Evolutionary conservation across 2,888 invertebrate genomes (phyloP).

Genomic region (Drosophila anomalata): DNA sequence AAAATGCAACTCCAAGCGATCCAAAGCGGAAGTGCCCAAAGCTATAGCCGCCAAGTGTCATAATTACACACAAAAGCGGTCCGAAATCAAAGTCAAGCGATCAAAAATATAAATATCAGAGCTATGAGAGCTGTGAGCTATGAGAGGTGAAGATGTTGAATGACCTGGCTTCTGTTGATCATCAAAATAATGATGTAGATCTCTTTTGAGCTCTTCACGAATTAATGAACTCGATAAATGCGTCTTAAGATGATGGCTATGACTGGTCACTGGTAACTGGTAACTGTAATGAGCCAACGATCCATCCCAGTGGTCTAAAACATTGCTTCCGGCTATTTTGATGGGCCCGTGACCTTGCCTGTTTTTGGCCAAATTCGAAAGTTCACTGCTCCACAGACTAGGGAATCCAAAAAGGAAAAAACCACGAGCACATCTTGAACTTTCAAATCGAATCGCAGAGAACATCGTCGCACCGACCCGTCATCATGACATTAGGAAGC

Average conservation of each 20-base stretch:
- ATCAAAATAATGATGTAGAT: constrained; percentile 33
- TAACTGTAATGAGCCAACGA: constrained; percentile 40
- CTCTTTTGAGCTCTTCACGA: constrained; percentile 46
- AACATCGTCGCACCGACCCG: constrained; percentile 33
- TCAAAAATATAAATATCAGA: constrained; percentile 36
- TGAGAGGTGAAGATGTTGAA: constrained; percentile 17
- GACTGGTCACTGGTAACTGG: constrained; percentile 29
- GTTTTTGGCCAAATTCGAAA: constrained; percentile 42
- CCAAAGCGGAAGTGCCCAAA: constrained; percentile 60
- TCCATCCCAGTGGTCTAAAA: neutral
- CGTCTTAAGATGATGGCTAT: constrained; percentile 26
- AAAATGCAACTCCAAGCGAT: constrained; percentile 16
- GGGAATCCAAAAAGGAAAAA: neutral
- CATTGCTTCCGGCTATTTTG: constrained; percentile 32
- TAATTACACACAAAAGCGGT: constrained; percentile 62
- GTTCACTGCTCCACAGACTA: constrained; percentile 55
- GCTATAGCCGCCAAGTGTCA: constrained; percentile 63
- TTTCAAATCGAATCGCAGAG: constrained; percentile 55
- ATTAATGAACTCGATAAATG: constrained; percentile 68
- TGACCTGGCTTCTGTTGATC: constrained; percentile 67
- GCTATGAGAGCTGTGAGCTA: neutral
- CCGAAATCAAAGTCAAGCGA: constrained; percentile 33
- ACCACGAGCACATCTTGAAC: constrained; percentile 50
- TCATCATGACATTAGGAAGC: constrained; percentile 60
- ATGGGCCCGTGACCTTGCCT: constrained; percentile 28